Evolutionary conservation across 2,797 vertebrate genomes (phyloP).

Genomic region (Buceros bicornis): DNA sequence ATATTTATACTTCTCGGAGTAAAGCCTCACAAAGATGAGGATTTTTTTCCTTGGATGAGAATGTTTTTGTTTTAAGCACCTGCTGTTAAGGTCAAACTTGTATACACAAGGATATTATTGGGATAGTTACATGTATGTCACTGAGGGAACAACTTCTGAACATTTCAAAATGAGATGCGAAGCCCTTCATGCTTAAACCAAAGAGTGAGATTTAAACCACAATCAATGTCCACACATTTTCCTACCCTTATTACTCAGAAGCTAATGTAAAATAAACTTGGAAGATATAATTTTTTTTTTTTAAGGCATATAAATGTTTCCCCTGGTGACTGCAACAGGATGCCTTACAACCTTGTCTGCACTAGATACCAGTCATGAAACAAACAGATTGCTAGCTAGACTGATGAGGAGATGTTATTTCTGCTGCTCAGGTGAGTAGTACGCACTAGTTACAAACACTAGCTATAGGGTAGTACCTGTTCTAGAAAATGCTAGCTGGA

Average conservation of each 20-base stretch:
- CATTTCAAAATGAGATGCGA: not conserved
- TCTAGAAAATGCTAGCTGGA: not conserved
- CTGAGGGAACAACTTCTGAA: not conserved
- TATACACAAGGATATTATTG: not conserved
- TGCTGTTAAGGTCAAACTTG: constrained; percentile 12
- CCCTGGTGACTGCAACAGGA: not conserved
- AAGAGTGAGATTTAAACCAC: not conserved
- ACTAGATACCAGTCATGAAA: fast-evolving
- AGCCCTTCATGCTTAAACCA: not conserved
- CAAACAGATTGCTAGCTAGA: not conserved
- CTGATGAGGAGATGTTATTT: not conserved
- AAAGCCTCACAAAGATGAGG: not conserved
- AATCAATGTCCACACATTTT: not conserved
- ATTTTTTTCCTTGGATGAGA: not conserved
- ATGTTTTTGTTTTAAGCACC: not conserved
- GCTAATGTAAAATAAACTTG: not conserved
- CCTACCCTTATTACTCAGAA: not conserved
- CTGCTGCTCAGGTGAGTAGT: not conserved
- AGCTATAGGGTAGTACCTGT: not conserved
- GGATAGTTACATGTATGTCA: not conserved
- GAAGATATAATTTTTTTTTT: not conserved
- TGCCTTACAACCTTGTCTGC: not conserved
- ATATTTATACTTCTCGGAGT: constrained; percentile 21
- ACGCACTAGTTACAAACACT: not conserved
- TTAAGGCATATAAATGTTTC: not conserved